phyloP scores from a whole-genome alignment of 2,888 invertebrate genomes.

The Euzetes globulus region DNA sequence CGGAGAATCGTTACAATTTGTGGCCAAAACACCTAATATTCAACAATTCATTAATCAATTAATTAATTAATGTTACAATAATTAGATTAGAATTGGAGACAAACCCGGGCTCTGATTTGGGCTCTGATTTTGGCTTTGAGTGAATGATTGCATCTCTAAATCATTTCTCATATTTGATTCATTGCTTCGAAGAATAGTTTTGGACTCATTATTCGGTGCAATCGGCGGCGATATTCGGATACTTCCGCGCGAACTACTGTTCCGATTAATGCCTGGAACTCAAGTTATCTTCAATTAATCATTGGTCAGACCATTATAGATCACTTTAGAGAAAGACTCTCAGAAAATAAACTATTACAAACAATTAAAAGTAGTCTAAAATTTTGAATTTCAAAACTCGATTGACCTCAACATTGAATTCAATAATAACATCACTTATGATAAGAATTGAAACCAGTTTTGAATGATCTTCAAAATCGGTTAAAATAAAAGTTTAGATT shows the following conservation, averaged over 20 bases:
- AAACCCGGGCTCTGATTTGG: neutral
- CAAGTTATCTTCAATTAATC: neutral
- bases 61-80: neutral
- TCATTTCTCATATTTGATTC: neutral
- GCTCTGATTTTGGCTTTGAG: too few relatives aligned
- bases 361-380: neutral
- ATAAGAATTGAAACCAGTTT: neutral
- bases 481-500: too few relatives aligned
- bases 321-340: too few relatives aligned
- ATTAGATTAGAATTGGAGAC: neutral
- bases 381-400: neutral
- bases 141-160: slow-evolving; percentile 2
- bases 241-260: slow-evolving; percentile 30
- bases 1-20: neutral
- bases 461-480: neutral
- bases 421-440: neutral
- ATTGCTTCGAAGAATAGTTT: neutral
- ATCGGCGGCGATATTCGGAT: slow-evolving; percentile 29
- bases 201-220: slow-evolving; percentile 16
- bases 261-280: slow-evolving; percentile 29
- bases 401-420: slow-evolving; percentile 2
- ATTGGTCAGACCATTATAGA: neutral
- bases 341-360: too few relatives aligned
- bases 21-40: neutral
- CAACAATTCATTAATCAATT: neutral